Conservation (phyloP, 2,888 invertebrate species). For the Sinodicranocentrus sp. region DNA sequence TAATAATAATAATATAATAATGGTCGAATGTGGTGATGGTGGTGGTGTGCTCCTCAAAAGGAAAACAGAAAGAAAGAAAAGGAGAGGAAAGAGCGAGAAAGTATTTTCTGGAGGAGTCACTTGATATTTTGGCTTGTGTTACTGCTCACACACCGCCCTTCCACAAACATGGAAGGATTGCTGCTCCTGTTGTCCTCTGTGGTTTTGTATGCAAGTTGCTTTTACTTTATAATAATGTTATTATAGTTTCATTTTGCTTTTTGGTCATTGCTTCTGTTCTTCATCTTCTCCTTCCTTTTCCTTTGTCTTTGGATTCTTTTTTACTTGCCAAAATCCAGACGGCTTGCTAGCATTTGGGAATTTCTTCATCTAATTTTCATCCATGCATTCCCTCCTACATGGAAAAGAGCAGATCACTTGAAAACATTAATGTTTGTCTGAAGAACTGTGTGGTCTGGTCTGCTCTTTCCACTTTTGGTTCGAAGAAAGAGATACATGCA, state of each 20-base stretch:
- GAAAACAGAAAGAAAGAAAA: constrained; percentile 30
- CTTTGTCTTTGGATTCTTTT: constrained; percentile 35
- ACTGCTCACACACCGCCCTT: neutral
- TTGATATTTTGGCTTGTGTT: constrained; percentile 52
- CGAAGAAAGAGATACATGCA: no score
- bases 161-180: neutral
- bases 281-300: constrained; percentile 25
- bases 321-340: constrained; percentile 51
- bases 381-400: no score
- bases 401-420: no score
- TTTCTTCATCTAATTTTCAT: neutral
- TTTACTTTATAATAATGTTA: constrained; percentile 54
- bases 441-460: no score
- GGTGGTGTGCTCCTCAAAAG: constrained; percentile 16
- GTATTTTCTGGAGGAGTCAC: constrained; percentile 33
- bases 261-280: constrained; percentile 28
- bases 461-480: no score
- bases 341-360: neutral
- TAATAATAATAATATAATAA: constrained; percentile 41
- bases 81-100: constrained; percentile 15
- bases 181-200: constrained; percentile 8
- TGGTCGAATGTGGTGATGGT: constrained; percentile 29
- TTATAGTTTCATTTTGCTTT: constrained; percentile 52
- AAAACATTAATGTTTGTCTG: no score
- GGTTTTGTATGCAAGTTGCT: constrained; percentile 31